Evolutionary conservation across 92 coral and sea anemone genomes (phyloP), one percentile per base, ranked within the genome.

Genomic region (Porites lobata): DNA sequence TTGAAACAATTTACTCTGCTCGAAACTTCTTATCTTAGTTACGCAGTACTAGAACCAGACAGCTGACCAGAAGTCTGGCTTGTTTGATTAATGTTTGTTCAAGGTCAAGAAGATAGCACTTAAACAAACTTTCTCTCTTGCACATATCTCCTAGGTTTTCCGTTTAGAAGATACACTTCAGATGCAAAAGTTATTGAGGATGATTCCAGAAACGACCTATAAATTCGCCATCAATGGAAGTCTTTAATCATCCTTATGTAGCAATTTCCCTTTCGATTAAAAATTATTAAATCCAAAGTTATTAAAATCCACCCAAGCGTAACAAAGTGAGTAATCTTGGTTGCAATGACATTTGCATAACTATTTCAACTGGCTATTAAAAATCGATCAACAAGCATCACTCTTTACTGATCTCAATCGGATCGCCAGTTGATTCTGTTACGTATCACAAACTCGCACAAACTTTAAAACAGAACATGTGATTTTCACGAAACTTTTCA

Each of bases 301-400:
- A 56, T 54, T 50, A 62, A 63, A 59, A 58, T 62, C 63, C 74
- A 84, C 65, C 53, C 72, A 62, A 84, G 64, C 87, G 73, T 73
- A 64, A 19, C 87, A 38, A 0, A 38, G 47, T 61, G 29, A 8
- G 72, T 74, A 51, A 26, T 52, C 87, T 57, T 50, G 8, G 50
- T 75, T 62, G 72, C 43, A 50, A n/a, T 72, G 19, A 24, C 65
- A 84, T 84, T 84, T 73, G 73, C 87, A 84, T 75, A 84, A 64
- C 29, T 11, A 43, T 50, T 11, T 26, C 29, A 19, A 38, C 43
- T 72, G 53, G 59, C 67, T 14, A 61, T 84, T 72, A 73, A 72
- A 72, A 84, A 61, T 50, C 75, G 63, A 84, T 84, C 87, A 84
- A 19, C 43, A 17, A 14, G 47, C 47, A 38, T 38, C 47, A 38